These are phyloP conservation scores for Trichosurus vulpecula DNA, from an alignment of 2,797 vertebrate genomes.

Conservation along the genomic window DNA sequence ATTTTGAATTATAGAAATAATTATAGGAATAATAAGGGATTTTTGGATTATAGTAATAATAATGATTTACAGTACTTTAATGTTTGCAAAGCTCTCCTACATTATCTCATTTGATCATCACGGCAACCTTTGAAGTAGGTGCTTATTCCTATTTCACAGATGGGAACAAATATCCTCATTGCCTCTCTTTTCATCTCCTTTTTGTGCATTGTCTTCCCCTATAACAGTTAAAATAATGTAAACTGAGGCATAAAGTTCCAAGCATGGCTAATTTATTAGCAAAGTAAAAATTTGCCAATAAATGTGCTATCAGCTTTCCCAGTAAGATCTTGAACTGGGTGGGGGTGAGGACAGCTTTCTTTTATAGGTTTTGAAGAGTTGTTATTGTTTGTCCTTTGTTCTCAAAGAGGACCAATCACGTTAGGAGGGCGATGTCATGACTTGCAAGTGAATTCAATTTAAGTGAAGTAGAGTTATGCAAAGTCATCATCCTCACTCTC, in stretches of 20 bases:
- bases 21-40: background rate
- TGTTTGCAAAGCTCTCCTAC: background rate
- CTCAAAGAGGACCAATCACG: too few species aligned
- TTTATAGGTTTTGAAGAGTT: background rate
- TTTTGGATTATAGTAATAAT: background rate
- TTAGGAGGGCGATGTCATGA: too few species aligned
- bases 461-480: too few species aligned
- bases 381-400: background rate
- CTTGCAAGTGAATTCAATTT: too few species aligned
- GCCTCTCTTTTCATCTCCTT: background rate
- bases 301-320: background rate
- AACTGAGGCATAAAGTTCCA: background rate
- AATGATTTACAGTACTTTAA: background rate
- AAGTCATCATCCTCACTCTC: too few species aligned
- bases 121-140: background rate
- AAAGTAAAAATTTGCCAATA: background rate
- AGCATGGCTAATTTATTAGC: background rate
- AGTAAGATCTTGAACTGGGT: background rate
- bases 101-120: background rate
- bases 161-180: background rate
- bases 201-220: background rate
- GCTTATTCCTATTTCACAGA: background rate
- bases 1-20: background rate
- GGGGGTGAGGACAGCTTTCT: background rate
- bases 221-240: background rate